These are phyloP conservation scores for Apotomis capreana DNA, from an alignment of 2,888 invertebrate species.

Conservation along the genomic window DNA sequence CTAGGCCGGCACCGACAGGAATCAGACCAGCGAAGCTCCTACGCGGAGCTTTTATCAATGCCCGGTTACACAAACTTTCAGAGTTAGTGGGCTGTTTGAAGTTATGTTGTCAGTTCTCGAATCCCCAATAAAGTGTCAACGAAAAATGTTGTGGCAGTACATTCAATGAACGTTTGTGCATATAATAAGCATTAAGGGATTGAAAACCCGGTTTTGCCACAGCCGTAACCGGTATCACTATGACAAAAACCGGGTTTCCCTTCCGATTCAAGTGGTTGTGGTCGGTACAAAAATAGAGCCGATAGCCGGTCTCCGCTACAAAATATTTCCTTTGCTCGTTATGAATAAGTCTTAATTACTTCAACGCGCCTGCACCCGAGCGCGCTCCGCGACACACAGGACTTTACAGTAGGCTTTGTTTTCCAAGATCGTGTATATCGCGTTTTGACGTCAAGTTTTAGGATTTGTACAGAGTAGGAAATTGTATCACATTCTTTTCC, in stretches of 20 bases:
- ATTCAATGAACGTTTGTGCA: neutral
- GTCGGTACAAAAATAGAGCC: constrained; percentile 75
- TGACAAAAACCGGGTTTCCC: neutral
- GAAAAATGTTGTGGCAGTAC: neutral
- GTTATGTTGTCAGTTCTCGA: neutral
- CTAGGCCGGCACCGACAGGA: neutral
- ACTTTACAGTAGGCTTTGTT: neutral
- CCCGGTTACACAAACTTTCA: neutral
- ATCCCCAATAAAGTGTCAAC: neutral
- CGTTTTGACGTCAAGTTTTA: neutral
- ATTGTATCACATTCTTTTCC: too few species aligned
- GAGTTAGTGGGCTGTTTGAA: neutral
- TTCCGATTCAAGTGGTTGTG: constrained; percentile 54
- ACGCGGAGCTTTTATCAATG: neutral
- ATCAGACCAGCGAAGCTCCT: constrained; percentile 1
- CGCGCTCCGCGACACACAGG: neutral
- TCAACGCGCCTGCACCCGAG: constrained; percentile 19
- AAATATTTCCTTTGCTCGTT: constrained; percentile 61
- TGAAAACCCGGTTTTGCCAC: neutral
- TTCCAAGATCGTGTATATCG: neutral
- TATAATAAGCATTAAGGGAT: neutral
- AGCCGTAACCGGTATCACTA: neutral
- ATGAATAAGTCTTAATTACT: constrained; percentile 65
- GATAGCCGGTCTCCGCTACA: constrained; percentile 59
- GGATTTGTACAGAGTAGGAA: too few species aligned